These are phyloP conservation scores for Mya arenaria DNA, from an alignment of 1,140 invertebrate genomes.

Conservation along the genomic window DNA sequence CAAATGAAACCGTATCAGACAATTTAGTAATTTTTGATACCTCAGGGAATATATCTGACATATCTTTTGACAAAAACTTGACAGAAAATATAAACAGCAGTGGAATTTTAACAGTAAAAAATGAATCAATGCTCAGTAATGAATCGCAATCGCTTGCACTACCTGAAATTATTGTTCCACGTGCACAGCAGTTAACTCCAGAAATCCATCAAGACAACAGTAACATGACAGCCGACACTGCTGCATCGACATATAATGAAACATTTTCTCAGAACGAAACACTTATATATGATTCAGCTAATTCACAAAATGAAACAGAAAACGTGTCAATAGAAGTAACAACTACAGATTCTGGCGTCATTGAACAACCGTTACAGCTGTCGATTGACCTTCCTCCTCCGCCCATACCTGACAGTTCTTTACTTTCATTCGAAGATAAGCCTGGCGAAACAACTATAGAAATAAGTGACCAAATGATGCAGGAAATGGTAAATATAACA, in stretches of 20 bases:
- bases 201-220: not conserved
- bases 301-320: not conserved
- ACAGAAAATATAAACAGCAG: too few species aligned
- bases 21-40: too few species aligned
- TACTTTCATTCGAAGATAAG: not conserved
- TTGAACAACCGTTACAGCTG: not conserved
- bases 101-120: too few species aligned
- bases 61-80: too few species aligned
- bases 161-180: too few species aligned
- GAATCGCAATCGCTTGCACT: too few species aligned
- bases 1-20: too few species aligned
- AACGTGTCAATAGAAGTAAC: not conserved
- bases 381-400: conserved; percentile 13
- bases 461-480: conserved; percentile 3
- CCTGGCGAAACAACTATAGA: conserved; percentile 25
- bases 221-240: not conserved
- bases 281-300: not conserved
- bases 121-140: too few species aligned
- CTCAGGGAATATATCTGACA: too few species aligned
- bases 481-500: not conserved
- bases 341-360: not conserved
- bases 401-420: not conserved
- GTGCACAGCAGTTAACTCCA: too few species aligned
- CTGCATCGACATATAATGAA: not conserved
- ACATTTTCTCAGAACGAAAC: too few species aligned